Percentiles rank a stretch among this genome's conserved stretches.
Evolutionary conservation across 2,113 vertebrate species (phyloP).

Genomic region (Aythya baeri): DNA sequence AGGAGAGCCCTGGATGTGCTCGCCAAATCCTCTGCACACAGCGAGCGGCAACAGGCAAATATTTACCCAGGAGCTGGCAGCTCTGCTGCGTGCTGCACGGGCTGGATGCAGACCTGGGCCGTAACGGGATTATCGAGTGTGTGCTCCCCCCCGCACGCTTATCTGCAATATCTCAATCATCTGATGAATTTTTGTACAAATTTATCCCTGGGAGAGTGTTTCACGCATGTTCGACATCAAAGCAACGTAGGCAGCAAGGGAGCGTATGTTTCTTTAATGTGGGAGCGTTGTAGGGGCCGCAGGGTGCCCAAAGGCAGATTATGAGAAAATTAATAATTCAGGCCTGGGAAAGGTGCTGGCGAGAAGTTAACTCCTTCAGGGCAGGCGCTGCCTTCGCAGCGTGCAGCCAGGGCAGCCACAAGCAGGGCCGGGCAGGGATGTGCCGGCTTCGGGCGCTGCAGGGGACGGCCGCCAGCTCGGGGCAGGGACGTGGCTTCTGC

Average conservation of each 20-base stretch:
- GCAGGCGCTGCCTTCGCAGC: fast-evolving
- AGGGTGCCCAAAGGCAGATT: conserved; percentile 61
- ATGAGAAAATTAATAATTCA: conserved; percentile 69
- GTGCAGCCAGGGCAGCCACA: not conserved
- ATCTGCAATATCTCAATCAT: conserved; percentile 13
- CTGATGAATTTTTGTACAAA: conserved; percentile 1
- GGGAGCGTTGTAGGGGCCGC: conserved; percentile 32
- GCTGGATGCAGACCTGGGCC: not conserved
- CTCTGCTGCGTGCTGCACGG: fast-evolving
- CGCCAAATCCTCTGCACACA: not conserved
- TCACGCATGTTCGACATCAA: conserved; percentile 65
- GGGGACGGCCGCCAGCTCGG: not conserved
- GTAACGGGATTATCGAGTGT: not conserved
- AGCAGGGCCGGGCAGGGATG: fast-evolving
- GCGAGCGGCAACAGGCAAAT: not conserved
- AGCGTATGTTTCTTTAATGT: conserved; percentile 48
- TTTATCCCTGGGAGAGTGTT: conserved; percentile 35
- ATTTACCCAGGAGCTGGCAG: not conserved
- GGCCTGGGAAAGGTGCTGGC: not conserved
- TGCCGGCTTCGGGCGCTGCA: fast-evolving
- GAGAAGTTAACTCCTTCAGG: conserved; percentile 50
- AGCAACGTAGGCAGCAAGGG: conserved; percentile 11
- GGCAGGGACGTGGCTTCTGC: not conserved
- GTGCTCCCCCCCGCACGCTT: fast-evolving
- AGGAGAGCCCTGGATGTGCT: not conserved